Percentiles rank a stretch among this genome's conserved stretches.
Evolutionary conservation across 2,113 vertebrate genomes (phyloP).

Genomic region (Bubalus kerabau): DNA sequence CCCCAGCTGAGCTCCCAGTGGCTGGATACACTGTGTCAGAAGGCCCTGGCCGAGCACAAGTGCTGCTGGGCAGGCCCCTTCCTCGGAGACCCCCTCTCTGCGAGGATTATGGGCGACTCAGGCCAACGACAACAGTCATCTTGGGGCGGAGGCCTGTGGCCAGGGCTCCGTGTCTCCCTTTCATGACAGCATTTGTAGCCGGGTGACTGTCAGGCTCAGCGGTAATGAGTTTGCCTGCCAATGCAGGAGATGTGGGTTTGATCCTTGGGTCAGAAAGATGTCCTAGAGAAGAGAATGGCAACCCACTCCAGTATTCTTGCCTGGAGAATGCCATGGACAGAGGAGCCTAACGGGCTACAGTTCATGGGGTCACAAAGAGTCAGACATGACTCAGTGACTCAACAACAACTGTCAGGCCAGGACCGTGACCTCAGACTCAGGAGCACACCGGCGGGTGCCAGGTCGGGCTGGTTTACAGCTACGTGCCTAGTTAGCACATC

Average conservation of each 20-base stretch:
- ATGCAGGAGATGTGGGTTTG: neutral
- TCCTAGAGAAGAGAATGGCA: neutral
- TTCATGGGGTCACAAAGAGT: neutral
- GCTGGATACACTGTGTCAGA: rapidly evolving
- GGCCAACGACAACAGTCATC: neutral
- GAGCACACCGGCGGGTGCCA: rapidly evolving
- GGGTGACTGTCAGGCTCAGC: neutral
- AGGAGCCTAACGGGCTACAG: neutral
- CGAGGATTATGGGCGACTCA: rapidly evolving
- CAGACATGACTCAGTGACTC: neutral
- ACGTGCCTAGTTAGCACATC: neutral
- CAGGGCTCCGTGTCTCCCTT: rapidly evolving
- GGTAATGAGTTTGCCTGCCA: neutral
- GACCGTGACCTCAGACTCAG: neutral
- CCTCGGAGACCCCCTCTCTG: too few relatives aligned
- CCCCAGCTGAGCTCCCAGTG: neutral
- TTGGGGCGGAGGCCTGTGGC: rapidly evolving
- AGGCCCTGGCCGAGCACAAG: rapidly evolving
- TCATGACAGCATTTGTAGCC: rapidly evolving
- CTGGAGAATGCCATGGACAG: neutral
- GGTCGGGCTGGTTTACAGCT: neutral
- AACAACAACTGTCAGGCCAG: neutral
- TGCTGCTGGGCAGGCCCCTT: rapidly evolving
- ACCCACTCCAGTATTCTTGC: neutral
- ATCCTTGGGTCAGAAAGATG: neutral